Conservation (phyloP, 2,888 invertebrate genomes). For the Ichneumon xanthorius region DNA sequence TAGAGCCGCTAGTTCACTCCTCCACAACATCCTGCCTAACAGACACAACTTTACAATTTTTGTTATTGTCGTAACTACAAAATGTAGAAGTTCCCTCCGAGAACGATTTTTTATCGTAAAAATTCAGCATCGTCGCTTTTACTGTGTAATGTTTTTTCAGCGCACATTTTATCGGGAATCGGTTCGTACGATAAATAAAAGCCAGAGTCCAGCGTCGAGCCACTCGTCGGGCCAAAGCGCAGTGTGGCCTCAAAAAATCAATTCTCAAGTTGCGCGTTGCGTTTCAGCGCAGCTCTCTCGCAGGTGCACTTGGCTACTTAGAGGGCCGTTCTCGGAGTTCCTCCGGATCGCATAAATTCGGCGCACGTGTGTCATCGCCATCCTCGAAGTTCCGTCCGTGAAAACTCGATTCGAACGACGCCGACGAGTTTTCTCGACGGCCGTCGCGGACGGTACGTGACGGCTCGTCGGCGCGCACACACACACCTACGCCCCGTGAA, state of each 20-base stretch:
- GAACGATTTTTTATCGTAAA: too few species aligned
- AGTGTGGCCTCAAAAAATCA: constrained; percentile 61
- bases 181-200: not conserved
- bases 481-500: not conserved
- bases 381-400: not conserved
- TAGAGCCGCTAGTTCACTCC: too few species aligned
- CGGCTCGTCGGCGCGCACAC: too few species aligned
- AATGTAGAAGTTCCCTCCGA: too few species aligned
- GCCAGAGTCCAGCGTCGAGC: not conserved
- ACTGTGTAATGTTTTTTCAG: too few species aligned
- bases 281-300: constrained; percentile 63
- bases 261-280: constrained; percentile 65
- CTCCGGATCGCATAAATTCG: constrained; percentile 20
- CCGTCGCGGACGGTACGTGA: too few species aligned
- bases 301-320: constrained; percentile 57
- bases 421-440: constrained; percentile 8
- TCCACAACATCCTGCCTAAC: too few species aligned
- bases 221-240: constrained; percentile 16
- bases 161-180: too few species aligned
- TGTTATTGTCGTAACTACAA: too few species aligned
- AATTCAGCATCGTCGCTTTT: too few species aligned
- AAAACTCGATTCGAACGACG: not conserved
- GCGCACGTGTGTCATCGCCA: constrained; percentile 4
- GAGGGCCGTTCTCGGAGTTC: constrained; percentile 44
- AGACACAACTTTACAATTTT: too few species aligned